Conservation (phyloP, 1,140 invertebrate genomes). For the Sipha flava region DNA sequence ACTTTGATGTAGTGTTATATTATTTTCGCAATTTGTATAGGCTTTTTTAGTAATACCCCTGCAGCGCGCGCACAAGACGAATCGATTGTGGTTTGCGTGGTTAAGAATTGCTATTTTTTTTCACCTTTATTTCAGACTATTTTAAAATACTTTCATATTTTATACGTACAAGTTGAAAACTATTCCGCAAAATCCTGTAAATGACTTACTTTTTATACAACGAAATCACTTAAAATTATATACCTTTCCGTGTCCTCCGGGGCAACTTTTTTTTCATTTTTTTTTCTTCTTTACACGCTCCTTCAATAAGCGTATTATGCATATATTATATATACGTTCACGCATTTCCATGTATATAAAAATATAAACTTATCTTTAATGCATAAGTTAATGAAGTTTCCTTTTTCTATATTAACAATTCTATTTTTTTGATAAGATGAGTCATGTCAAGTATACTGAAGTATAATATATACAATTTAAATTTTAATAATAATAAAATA, state of each 20-base stretch:
- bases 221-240: not conserved
- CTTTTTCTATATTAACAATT: not conserved
- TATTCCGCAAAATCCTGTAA: not conserved
- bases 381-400: not conserved
- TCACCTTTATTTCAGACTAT: no score
- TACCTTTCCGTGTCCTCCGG: not conserved
- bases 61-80: no score
- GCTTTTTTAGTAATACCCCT: no score
- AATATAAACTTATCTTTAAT: not conserved
- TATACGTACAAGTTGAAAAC: not conserved
- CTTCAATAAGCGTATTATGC: not conserved
- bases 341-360: not conserved
- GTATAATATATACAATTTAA: no score
- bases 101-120: not conserved
- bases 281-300: not conserved
- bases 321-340: not conserved
- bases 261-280: not conserved
- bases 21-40: no score
- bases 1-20: no score
- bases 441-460: no score
- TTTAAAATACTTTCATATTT: not conserved
- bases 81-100: not conserved
- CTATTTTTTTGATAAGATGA: not conserved
- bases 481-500: not conserved
- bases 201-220: not conserved